phyloP scores from a whole-genome alignment of 2,888 invertebrate species.

The Lamellibrachia columna region DNA sequence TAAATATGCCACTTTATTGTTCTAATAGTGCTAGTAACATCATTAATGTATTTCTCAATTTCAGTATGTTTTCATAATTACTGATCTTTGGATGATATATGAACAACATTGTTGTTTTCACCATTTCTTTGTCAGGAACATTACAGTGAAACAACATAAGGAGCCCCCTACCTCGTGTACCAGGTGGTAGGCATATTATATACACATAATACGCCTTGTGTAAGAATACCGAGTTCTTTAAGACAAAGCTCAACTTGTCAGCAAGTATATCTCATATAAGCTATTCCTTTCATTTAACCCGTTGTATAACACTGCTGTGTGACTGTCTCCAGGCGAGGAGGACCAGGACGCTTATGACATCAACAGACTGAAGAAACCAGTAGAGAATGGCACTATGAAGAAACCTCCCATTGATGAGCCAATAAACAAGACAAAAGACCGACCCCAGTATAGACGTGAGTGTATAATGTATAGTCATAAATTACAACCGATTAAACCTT shows the following conservation, averaged over 20 bases:
- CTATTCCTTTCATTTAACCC: not conserved
- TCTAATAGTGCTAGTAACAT: not conserved
- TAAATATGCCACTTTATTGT: no score
- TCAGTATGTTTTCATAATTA: not conserved
- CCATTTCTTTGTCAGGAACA: not conserved
- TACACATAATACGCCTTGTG: not conserved
- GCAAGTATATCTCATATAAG: not conserved
- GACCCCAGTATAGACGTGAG: slow-evolving; percentile 18
- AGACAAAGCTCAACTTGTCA: not conserved
- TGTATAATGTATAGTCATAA: not conserved
- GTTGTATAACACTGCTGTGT: not conserved
- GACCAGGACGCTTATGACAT: slow-evolving; percentile 99
- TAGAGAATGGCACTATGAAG: slow-evolving; percentile 70
- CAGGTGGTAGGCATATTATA: not conserved
- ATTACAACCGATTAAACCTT: not conserved
- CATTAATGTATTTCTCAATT: not conserved
- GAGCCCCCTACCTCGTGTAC: not conserved
- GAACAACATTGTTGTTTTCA: not conserved
- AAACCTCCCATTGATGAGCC: slow-evolving; percentile 30
- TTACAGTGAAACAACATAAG: not conserved
- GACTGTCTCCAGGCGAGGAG: slow-evolving; percentile 72
- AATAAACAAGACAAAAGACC: slow-evolving; percentile 25
- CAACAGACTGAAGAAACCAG: slow-evolving; percentile 94
- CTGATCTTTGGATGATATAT: not conserved
- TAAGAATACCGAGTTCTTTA: not conserved